Evolutionary conservation across 1,140 invertebrate genomes (phyloP).

Genomic region (Magallana ariakensis): DNA sequence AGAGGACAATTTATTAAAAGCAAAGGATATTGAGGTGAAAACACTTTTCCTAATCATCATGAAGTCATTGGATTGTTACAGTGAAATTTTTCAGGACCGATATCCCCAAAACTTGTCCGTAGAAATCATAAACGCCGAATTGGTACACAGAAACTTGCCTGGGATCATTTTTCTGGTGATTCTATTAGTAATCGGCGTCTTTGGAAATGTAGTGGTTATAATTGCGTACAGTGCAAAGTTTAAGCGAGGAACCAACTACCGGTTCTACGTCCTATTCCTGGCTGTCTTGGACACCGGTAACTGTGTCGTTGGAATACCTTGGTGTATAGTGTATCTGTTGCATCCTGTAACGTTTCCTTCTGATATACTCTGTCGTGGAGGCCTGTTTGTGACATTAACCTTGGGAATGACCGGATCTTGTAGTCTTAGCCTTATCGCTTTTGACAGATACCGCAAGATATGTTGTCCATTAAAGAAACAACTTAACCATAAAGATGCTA

Average conservation of each 20-base stretch:
- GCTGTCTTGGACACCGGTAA: conserved; percentile 50
- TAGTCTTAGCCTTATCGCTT: conserved; percentile 44
- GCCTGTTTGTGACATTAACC: conserved; percentile 46
- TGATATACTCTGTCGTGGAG: conserved; percentile 32
- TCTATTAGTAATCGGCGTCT: conserved; percentile 33
- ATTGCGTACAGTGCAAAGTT: conserved; percentile 36
- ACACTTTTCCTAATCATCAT: background rate
- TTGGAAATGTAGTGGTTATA: conserved; percentile 50
- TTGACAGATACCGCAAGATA: conserved; percentile 52
- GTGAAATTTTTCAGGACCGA: background rate
- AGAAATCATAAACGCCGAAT: conserved; percentile 14
- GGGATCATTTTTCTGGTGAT: conserved; percentile 35
- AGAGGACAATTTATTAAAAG: too few relatives aligned
- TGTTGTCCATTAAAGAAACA: conserved; percentile 49
- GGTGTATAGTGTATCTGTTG: conserved; percentile 32
- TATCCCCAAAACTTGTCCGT: background rate
- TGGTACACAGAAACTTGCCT: conserved; percentile 32
- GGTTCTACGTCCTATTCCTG: conserved; percentile 49
- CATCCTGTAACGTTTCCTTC: conserved; percentile 43
- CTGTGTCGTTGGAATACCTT: conserved; percentile 55
- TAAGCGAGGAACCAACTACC: conserved; percentile 42
- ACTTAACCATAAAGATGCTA: conserved; percentile 39
- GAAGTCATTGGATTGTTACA: conserved; percentile 12
- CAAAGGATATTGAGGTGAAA: too few relatives aligned
- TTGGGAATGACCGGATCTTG: conserved; percentile 41